Conservation (phyloP, 2,113 vertebrate genomes). For the Spheniscus mendiculus region DNA sequence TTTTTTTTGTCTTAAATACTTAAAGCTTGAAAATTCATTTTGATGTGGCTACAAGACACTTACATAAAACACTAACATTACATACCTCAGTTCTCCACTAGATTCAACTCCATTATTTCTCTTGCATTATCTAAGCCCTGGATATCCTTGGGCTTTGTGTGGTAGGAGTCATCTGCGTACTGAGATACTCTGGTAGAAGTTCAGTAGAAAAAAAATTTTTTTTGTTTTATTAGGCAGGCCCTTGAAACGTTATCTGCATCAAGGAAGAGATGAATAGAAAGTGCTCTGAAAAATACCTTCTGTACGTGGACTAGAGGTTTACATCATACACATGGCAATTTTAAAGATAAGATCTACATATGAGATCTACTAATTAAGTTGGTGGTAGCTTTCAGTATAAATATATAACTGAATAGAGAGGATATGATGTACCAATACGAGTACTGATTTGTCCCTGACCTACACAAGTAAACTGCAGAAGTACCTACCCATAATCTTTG, state of each 20-base stretch:
- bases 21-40: conserved; percentile 53
- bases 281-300: neutral
- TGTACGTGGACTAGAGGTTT: neutral
- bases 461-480: neutral
- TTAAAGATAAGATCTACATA: neutral
- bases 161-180: neutral
- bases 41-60: conserved; percentile 32
- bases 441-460: neutral
- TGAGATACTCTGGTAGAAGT: neutral
- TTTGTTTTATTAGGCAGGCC: neutral
- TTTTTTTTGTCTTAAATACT: conserved; percentile 4
- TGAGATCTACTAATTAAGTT: neutral
- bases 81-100: conserved; percentile 19
- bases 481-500: neutral
- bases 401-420: neutral
- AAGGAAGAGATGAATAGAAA: neutral
- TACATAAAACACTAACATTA: conserved; percentile 31
- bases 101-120: conserved; percentile 44
- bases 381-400: neutral
- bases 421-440: neutral
- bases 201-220: conserved; percentile 11
- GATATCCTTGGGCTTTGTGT: conserved; percentile 11
- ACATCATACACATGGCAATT: neutral
- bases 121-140: neutral
- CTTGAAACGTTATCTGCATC: neutral